Evolutionary conservation across 2,797 vertebrate species (phyloP), one percentile per base, ranked within the genome.

Genomic region (Steatocranus sp.): DNA sequence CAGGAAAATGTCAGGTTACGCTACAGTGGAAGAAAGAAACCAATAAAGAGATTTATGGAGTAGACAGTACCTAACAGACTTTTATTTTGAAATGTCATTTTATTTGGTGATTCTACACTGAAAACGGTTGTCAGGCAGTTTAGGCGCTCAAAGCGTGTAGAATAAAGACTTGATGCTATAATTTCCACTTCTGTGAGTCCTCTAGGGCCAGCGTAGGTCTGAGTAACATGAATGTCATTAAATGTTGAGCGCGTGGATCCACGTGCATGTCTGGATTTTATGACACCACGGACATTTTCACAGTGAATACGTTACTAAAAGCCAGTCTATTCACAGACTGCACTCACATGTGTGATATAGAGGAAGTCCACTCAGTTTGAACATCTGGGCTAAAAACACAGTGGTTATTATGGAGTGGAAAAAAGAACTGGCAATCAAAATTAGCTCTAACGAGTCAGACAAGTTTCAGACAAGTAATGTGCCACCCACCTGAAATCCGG

Each of bases 1-100:
- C 98, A 99, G 1, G 97, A 96, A 93, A 98, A 99, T 5, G 97
- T 99, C 96, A 99, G 90, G 93, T 99, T 99, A 61, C 96, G 97
- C 98, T 99, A 77, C 2, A 50, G 43, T 2, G 80, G 83, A 41
- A 50, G 77, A 83, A 75, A 41, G 7, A 86, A 48, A 79, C 3
- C 46, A 5, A 81, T 17, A 63, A 17, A 38, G 23, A 34, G 17
- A 75, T 17, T 41, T 58, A 7, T 63, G n/a, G 8, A 25, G 38
- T 8, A 75, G 27, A 8, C 12, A 2, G 30, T 18, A 70, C 23
- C 17, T 38, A 3, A 50, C 17, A 54, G n/a, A 0, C 34, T 10
- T 41, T 68, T 10, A 41, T 20, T 34, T 34, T 61, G 30, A 36
- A 63, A 36, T 3, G 3, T 63, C 32, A 2, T 61, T 61, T 36